Evolutionary conservation across 2,113 vertebrate genomes (phyloP).

Genomic region (Nipponia nippon): DNA sequence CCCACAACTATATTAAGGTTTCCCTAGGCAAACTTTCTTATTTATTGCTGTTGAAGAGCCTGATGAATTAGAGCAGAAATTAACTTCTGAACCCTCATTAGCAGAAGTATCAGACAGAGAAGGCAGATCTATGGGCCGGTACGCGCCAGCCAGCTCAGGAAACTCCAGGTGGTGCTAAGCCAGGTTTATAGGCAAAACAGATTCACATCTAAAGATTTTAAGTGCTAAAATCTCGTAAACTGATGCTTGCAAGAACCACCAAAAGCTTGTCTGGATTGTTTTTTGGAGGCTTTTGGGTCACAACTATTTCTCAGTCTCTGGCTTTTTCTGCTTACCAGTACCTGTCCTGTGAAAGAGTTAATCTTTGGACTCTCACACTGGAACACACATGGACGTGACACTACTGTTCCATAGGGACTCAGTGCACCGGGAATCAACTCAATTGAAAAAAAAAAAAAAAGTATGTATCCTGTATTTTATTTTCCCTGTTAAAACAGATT

Average conservation of each 20-base stretch:
- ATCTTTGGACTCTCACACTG: not conserved
- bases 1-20: not conserved
- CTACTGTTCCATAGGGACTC: not conserved
- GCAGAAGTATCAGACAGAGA: not conserved
- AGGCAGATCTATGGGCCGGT: not conserved
- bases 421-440: not conserved
- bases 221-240: not conserved
- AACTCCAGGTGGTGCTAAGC: not conserved
- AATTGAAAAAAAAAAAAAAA: accelerated
- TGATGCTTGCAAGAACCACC: not conserved
- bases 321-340: not conserved
- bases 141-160: not conserved
- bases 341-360: not conserved
- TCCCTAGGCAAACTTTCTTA: not conserved
- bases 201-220: not conserved
- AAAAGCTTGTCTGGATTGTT: not conserved
- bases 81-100: not conserved
- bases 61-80: not conserved
- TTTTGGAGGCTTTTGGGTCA: not conserved
- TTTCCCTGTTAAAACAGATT: not conserved
- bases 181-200: not conserved
- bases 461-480: not conserved
- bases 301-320: not conserved
- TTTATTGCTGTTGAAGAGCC: not conserved
- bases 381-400: not conserved